Evolutionary conservation across 2,797 vertebrate species (phyloP), one percentile per base, ranked within the genome.

Genomic region (Threskiornis aethiopicus): DNA sequence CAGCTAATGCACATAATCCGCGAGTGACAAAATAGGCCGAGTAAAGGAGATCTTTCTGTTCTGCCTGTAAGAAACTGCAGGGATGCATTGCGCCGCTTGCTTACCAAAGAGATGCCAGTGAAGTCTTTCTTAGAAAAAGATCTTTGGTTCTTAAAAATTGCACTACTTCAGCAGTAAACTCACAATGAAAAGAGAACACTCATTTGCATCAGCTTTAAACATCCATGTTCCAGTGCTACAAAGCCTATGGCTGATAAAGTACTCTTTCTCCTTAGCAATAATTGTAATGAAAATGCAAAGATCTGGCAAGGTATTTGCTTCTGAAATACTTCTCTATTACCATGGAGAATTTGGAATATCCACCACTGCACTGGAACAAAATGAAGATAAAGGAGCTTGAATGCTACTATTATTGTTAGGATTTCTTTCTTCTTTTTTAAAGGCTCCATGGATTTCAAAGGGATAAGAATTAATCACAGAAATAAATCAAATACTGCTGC

Each of bases 1-100:
- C 98, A 98, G 98, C 97, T 96, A 87, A 95, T 24, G 95, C 96
- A 96, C 97, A 96, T 98, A 98, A 98, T 98, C 98, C 98, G 76
- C 42, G 20, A 57, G 97, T 82, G 94, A 98, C 97, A 98, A 98
- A 97, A 49, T 2, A 33, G 44, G 95, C 66, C 15, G n/a, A 95
- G 94, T 19, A 87, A 96, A 98, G 98, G 97, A 93, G 97, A 97
- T 93, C 98, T 97, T 97, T 98, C 97, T 96, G 97, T 97, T 95
- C 96, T 21, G 97, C 77, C 96, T 95, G 87, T 93, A 96, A 92
- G 94, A 77, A 96, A 96, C 93, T 25, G 3, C 92, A 39, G 96
- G 96, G 96, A 97, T 97, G 96, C 97, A 88, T 12, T 22, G 90
- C 24, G 20, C 96, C 71, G 55, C 96, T 75, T 94, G 96, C 98